Conservation (phyloP, 1,140 invertebrate species). For the Platorchestia sp. region DNA sequence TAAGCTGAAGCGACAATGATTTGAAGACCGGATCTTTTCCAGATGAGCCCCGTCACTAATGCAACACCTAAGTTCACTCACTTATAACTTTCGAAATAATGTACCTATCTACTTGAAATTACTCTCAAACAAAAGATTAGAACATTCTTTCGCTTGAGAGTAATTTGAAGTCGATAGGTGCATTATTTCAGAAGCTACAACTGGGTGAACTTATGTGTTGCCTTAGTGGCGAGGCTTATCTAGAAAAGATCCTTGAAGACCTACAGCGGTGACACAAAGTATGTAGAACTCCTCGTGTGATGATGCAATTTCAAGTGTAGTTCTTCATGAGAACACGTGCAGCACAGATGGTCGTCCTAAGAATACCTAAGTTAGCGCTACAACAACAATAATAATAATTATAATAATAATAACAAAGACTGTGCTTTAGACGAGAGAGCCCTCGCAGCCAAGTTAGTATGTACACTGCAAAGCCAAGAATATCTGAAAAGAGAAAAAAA, state of each 20-base stretch:
- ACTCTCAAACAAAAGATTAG: too few species aligned
- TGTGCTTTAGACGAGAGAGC: not conserved
- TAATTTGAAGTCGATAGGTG: too few species aligned
- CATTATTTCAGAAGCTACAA: too few species aligned
- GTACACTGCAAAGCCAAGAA: not conserved
- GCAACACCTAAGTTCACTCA: too few species aligned
- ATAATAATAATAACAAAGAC: slow-evolving; percentile 32
- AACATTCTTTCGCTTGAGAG: too few species aligned
- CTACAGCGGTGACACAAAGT: not conserved
- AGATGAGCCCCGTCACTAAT: too few species aligned
- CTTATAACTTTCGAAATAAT: too few species aligned
- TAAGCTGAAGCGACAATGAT: not conserved
- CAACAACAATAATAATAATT: slow-evolving; percentile 10
- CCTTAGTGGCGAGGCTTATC: too few species aligned
- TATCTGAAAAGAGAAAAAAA: not conserved
- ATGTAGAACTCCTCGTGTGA: not conserved
- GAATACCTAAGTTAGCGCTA: slow-evolving; percentile 3
- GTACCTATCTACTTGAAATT: too few species aligned
- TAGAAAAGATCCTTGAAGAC: too few species aligned
- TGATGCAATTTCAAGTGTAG: not conserved
- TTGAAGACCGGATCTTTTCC: too few species aligned
- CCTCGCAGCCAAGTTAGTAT: not conserved
- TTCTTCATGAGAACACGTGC: not conserved
- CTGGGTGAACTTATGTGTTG: too few species aligned
- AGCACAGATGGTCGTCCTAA: slow-evolving; percentile 28